Conservation (phyloP, 2,113 vertebrate species). For the Entelurus aequoreus region DNA sequence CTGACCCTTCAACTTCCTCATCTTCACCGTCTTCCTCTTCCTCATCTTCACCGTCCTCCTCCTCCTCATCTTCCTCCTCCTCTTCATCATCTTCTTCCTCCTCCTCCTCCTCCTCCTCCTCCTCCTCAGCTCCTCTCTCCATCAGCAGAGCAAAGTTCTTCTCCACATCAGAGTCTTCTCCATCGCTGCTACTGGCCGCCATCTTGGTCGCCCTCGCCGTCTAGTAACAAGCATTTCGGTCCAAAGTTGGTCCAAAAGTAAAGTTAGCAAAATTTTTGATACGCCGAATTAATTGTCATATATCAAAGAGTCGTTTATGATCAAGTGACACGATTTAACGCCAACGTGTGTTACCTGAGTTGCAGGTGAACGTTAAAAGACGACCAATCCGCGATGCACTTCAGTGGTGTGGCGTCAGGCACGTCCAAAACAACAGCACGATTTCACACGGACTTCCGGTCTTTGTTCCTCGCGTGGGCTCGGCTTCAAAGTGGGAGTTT, state of each 20-base stretch:
- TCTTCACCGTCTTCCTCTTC: constrained; percentile 1
- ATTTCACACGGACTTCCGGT: not conserved
- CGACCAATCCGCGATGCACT: not conserved
- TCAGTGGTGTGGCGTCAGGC: not conserved
- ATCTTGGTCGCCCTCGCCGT: not conserved
- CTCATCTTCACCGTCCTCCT: not conserved
- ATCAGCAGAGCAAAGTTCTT: constrained; percentile 38
- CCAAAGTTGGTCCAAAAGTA: too few relatives aligned
- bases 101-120: not conserved
- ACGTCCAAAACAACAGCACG: not conserved
- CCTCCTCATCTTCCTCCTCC: not conserved
- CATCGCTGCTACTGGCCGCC: constrained; percentile 8
- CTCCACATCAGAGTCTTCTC: constrained; percentile 42
- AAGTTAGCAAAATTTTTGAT: not conserved
- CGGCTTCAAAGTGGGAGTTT: not conserved
- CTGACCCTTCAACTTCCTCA: not conserved
- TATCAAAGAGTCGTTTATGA: not conserved
- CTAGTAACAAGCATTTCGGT: not conserved
- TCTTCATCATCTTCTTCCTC: not conserved
- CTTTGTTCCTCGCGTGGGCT: not conserved
- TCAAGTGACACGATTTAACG: not conserved
- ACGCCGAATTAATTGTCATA: not conserved
- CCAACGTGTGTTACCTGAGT: not conserved
- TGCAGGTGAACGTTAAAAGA: not conserved
- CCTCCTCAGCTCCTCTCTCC: constrained; percentile 11